These are phyloP conservation scores for Drosophila paranaensis DNA, from an alignment of 2,888 invertebrate genomes.

Conservation along the genomic window DNA sequence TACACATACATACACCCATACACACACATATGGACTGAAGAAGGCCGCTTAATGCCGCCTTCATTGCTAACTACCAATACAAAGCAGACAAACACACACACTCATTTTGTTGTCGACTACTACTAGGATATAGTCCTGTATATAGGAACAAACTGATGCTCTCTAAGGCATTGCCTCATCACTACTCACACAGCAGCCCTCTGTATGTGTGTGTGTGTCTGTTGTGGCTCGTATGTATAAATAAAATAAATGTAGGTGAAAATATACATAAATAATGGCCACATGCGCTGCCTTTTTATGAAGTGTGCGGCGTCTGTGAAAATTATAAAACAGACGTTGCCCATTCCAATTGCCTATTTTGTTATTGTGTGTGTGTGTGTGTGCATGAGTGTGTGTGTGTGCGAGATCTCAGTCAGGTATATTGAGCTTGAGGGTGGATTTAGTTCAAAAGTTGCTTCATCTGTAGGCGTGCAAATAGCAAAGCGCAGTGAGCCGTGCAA, in stretches of 20 bases:
- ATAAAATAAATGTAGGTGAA: slow-evolving; percentile 77
- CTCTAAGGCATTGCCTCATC: slow-evolving; percentile 52
- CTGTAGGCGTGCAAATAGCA: slow-evolving; percentile 51
- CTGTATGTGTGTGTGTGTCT: background rate
- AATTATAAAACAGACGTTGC: slow-evolving; percentile 65
- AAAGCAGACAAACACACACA: slow-evolving; percentile 17
- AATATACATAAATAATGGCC: slow-evolving; percentile 76
- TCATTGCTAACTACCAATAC: slow-evolving; percentile 50
- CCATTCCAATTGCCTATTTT: slow-evolving; percentile 7
- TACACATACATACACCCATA: background rate
- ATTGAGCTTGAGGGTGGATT: slow-evolving; percentile 39
- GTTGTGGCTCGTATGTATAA: slow-evolving; percentile 42
- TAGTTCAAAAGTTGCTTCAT: slow-evolving; percentile 21
- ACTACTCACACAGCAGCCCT: slow-evolving; percentile 46
- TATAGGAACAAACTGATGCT: slow-evolving; percentile 21
- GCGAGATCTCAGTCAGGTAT: slow-evolving; percentile 19
- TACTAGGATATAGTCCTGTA: slow-evolving; percentile 15
- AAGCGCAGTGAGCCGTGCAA: slow-evolving; percentile 57
- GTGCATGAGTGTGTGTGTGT: background rate
- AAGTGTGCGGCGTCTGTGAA: slow-evolving; percentile 61
- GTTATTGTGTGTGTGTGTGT: background rate
- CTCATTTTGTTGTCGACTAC: slow-evolving; percentile 10
- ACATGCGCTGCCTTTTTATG: slow-evolving; percentile 68
- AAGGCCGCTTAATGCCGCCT: slow-evolving; percentile 40
- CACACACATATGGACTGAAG: slow-evolving; percentile 4